A percentile compares a stretch with the other conserved stretches of the same genome.
Evolutionary conservation across 2,888 invertebrate species (phyloP).

Genomic region (Dicranocentrus wangi): DNA sequence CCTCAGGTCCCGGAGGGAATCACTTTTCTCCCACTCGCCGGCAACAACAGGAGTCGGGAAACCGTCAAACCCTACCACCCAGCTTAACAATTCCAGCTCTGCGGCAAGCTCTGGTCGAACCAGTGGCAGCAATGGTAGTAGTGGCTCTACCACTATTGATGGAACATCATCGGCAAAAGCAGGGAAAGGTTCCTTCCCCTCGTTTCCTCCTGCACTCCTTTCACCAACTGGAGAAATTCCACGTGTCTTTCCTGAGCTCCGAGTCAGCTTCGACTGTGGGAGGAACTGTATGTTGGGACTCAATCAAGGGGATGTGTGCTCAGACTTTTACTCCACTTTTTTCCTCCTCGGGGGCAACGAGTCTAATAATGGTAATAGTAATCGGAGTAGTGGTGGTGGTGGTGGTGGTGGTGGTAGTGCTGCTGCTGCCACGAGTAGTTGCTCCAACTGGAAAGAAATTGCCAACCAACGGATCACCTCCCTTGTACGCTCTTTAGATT

Average conservation of each 20-base stretch:
- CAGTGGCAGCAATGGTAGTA: constrained; percentile 18
- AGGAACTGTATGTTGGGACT: constrained; percentile 63
- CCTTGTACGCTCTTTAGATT: constrained; percentile 69
- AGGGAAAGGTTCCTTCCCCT: constrained; percentile 43
- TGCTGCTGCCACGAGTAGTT: constrained; percentile 37
- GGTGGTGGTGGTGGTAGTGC: constrained; percentile 27
- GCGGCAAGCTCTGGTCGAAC: constrained; percentile 2
- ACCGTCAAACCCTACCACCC: constrained; percentile 34
- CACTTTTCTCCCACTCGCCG: constrained; percentile 30
- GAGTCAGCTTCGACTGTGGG: constrained; percentile 70
- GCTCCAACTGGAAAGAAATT: constrained; percentile 68
- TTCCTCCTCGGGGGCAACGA: constrained; percentile 39
- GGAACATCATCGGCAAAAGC: constrained; percentile 20
- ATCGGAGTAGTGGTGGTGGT: constrained; percentile 33
- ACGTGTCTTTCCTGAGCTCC: constrained; percentile 70
- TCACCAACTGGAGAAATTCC: constrained; percentile 58
- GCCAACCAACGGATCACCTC: constrained; percentile 70
- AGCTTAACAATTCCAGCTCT: constrained; percentile 41
- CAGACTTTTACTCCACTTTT: constrained; percentile 61
- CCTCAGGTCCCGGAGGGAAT: constrained; percentile 48
- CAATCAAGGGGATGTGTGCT: constrained; percentile 64
- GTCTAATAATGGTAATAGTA: constrained; percentile 30
- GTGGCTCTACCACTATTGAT: constrained; percentile 13
- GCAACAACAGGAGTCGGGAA: constrained; percentile 32
- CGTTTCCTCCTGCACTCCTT: constrained; percentile 43